These are phyloP conservation scores for Ginglymostoma cirratum DNA, from an alignment of 2,113 vertebrate species.

Conservation along the genomic window DNA sequence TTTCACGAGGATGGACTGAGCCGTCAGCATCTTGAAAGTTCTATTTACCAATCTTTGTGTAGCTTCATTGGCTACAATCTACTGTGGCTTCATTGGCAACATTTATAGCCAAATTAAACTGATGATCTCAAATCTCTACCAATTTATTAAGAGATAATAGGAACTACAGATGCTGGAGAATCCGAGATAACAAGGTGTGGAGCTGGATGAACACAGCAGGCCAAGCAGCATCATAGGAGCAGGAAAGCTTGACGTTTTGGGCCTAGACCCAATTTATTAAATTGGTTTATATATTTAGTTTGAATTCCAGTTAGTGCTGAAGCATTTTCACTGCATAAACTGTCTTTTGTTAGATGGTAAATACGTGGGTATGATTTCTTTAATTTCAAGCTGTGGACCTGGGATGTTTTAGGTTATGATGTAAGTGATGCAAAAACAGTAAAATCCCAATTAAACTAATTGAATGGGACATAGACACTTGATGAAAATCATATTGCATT, in stretches of 20 bases:
- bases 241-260: no score
- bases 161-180: no score
- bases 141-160: neutral
- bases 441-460: neutral
- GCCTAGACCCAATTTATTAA: no score
- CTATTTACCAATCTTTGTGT: neutral
- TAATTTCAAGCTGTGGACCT: neutral
- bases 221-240: no score
- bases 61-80: neutral
- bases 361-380: neutral
- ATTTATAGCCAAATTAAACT: neutral
- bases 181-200: no score
- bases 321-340: neutral
- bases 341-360: neutral
- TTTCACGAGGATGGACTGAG: neutral
- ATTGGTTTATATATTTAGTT: neutral
- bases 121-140: neutral
- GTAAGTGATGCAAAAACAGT: neutral
- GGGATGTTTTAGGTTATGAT: neutral
- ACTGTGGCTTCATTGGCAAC: neutral
- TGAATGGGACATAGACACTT: neutral
- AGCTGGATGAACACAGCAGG: no score
- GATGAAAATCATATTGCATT: neutral
- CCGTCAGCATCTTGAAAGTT: neutral
- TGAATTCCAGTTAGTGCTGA: neutral